phyloP scores from a whole-genome alignment of 2,113 vertebrate genomes.

The Pogonocichla stellata region DNA sequence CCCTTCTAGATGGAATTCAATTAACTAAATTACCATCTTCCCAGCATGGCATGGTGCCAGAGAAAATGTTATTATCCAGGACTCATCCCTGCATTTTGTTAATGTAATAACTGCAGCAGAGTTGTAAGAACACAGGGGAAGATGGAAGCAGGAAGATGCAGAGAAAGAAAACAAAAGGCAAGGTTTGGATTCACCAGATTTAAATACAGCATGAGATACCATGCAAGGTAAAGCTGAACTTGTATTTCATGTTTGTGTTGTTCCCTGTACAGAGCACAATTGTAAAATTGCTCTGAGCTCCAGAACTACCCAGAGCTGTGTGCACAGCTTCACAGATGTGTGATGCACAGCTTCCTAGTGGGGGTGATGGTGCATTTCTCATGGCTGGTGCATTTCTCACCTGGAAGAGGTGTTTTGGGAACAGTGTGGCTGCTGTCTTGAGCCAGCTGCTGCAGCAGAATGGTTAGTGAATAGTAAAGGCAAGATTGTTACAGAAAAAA shows the following conservation, averaged over 20 bases:
- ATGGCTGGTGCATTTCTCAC: background rate
- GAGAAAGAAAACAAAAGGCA: background rate
- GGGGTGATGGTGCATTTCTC: background rate
- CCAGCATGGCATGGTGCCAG: background rate
- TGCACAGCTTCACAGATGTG: background rate
- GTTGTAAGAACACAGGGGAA: background rate
- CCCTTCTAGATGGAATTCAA: background rate
- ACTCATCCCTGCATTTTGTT: background rate
- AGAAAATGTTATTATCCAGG: background rate
- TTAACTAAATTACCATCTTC: background rate
- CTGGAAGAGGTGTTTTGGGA: background rate
- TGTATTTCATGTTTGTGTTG: background rate
- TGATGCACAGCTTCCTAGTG: background rate
- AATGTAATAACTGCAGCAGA: background rate
- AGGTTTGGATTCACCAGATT: background rate
- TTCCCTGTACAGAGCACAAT: background rate
- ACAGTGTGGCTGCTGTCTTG: conserved; percentile 3
- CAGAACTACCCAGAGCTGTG: background rate
- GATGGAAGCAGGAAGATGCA: background rate
- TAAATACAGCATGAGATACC: background rate
- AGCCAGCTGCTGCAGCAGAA: conserved; percentile 47
- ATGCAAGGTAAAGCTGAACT: background rate
- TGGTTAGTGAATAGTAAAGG: conserved; percentile 26
- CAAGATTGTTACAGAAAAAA: background rate
- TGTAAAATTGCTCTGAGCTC: background rate